These are phyloP conservation scores for Hyposmocoma kahamanoa DNA, from an alignment of 1,140 invertebrate genomes.

Conservation along the genomic window DNA sequence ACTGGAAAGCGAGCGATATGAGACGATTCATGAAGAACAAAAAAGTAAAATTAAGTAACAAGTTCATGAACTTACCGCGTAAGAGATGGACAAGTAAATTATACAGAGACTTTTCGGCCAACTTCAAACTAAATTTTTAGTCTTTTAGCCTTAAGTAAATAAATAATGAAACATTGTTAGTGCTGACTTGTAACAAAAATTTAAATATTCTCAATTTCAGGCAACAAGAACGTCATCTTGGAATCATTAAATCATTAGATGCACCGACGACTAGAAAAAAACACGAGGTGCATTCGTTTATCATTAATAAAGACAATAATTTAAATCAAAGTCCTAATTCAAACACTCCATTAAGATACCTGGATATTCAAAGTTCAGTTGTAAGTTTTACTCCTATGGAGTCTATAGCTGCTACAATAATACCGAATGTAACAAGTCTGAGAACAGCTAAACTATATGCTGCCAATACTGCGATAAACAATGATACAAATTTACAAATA, in stretches of 20 bases:
- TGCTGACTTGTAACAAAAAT: too few species aligned
- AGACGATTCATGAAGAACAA: too few species aligned
- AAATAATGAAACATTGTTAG: too few species aligned
- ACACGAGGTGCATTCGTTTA: conserved; percentile 64
- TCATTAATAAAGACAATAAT: conserved; percentile 49
- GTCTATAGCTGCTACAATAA: conserved; percentile 16
- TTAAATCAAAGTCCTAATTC: conserved; percentile 24
- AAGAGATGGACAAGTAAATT: too few species aligned
- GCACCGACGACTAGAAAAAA: conserved; percentile 56
- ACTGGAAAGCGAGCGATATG: too few species aligned
- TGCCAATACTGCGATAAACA: conserved; percentile 19
- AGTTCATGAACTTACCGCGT: too few species aligned
- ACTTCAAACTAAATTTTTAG: too few species aligned
- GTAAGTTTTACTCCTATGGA: conserved; percentile 23
- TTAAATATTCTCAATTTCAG: too few species aligned
- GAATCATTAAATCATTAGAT: conserved; percentile 73
- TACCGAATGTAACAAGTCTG: conserved; percentile 7
- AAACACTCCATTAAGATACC: conserved; percentile 37
- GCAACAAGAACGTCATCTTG: conserved; percentile 82
- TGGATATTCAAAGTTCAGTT: conserved; percentile 40
- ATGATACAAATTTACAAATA: conserved; percentile 24
- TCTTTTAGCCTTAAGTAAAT: too few species aligned
- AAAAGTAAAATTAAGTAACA: too few species aligned
- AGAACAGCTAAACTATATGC: conserved; percentile 9
- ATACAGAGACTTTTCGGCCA: too few species aligned